These are phyloP conservation scores for Elymnias hypermnestra DNA, from an alignment of 1,140 invertebrate species.

Conservation along the genomic window DNA sequence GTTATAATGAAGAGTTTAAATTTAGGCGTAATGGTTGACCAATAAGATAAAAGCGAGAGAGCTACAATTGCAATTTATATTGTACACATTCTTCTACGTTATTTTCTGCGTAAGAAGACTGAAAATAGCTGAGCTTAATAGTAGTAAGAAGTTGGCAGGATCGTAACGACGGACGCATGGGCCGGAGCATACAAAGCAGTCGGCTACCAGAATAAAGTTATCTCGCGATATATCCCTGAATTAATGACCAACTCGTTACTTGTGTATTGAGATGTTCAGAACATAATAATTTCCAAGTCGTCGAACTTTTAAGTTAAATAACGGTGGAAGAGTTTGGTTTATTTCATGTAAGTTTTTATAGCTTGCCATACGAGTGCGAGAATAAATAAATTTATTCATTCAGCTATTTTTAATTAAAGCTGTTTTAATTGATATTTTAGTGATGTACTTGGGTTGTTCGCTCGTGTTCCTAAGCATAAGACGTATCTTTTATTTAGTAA, in stretches of 20 bases:
- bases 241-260: conserved; percentile 74
- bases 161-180: conserved; percentile 68
- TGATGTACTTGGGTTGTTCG: no score
- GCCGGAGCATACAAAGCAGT: conserved; percentile 69
- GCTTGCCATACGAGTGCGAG: neutral
- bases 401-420: no score
- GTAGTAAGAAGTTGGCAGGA: conserved; percentile 30
- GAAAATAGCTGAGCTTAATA: conserved; percentile 15
- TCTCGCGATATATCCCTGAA: conserved; percentile 72
- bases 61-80: conserved; percentile 32
- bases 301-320: conserved; percentile 42
- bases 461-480: no score
- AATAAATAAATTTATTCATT: no score
- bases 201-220: conserved; percentile 76
- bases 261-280: conserved; percentile 70
- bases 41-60: conserved; percentile 74
- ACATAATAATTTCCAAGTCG: conserved; percentile 55
- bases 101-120: conserved; percentile 24
- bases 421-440: no score
- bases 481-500: no score
- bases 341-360: conserved; percentile 3
- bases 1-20: conserved; percentile 75
- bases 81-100: conserved; percentile 25
- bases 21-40: conserved; percentile 73
- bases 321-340: conserved; percentile 4